Evolutionary conservation across 2,113 vertebrate species (phyloP).

Genomic region (Thamnophis sirtalis): DNA sequence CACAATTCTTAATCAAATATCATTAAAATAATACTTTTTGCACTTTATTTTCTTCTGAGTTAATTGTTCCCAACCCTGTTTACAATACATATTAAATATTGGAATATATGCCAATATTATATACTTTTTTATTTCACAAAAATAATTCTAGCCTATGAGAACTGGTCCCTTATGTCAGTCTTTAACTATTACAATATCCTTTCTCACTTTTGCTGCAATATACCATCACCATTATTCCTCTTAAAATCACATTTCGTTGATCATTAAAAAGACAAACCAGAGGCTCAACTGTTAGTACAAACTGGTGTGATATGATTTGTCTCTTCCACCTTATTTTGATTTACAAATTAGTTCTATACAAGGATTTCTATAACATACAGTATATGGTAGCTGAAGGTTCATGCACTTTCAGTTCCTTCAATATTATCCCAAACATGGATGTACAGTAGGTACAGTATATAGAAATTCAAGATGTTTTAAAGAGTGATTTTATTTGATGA

Average conservation of each 20-base stretch:
- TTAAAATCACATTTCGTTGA: neutral
- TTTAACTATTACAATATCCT: neutral
- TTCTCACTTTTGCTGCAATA: neutral
- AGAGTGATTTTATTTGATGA: neutral
- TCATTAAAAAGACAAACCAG: neutral
- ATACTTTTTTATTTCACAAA: neutral
- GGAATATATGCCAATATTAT: neutral
- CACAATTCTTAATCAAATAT: neutral
- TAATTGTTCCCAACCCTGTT: neutral
- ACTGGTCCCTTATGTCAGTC: neutral
- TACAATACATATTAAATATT: neutral
- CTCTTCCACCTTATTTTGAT: neutral
- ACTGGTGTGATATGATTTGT: neutral
- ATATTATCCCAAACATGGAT: neutral
- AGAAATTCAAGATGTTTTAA: neutral
- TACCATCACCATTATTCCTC: neutral
- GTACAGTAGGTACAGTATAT: neutral
- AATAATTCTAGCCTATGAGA: neutral
- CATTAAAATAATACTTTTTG: neutral
- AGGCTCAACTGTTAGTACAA: neutral
- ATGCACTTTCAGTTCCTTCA: neutral
- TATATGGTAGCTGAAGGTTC: neutral
- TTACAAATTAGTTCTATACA: neutral
- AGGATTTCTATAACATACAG: neutral
- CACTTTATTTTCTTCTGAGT: neutral